phyloP scores from a whole-genome alignment of 2,113 vertebrate genomes.

The Athene cunicularia region DNA sequence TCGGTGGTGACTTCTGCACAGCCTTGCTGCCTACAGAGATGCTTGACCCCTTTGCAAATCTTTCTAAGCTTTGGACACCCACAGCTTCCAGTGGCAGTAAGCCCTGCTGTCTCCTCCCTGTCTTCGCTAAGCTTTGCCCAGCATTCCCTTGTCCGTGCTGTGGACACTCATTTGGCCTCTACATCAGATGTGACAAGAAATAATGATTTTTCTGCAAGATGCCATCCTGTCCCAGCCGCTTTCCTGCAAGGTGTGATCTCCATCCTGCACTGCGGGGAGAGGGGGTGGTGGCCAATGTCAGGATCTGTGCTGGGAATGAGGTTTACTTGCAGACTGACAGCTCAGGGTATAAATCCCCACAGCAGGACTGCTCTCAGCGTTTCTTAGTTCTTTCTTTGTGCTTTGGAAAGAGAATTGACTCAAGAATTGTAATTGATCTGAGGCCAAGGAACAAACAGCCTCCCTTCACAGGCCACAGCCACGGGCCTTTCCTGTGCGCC shows the following conservation, averaged over 20 bases:
- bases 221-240: rapidly evolving
- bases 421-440: background rate
- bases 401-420: background rate
- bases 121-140: background rate
- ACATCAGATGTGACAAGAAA: background rate
- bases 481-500: background rate
- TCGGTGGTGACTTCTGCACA: background rate
- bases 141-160: background rate
- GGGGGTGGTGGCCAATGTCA: background rate
- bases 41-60: background rate
- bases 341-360: background rate
- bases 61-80: background rate
- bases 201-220: background rate
- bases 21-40: background rate
- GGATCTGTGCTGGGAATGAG: background rate
- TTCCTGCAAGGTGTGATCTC: background rate
- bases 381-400: background rate
- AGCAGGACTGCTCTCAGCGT: background rate
- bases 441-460: background rate
- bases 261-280: background rate
- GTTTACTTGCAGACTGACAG: background rate
- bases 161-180: background rate
- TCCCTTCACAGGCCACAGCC: background rate
- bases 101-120: background rate
- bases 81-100: background rate